Evolutionary conservation across 2,888 invertebrate species (phyloP).

Genomic region (Listrodromus nycthemerus): DNA sequence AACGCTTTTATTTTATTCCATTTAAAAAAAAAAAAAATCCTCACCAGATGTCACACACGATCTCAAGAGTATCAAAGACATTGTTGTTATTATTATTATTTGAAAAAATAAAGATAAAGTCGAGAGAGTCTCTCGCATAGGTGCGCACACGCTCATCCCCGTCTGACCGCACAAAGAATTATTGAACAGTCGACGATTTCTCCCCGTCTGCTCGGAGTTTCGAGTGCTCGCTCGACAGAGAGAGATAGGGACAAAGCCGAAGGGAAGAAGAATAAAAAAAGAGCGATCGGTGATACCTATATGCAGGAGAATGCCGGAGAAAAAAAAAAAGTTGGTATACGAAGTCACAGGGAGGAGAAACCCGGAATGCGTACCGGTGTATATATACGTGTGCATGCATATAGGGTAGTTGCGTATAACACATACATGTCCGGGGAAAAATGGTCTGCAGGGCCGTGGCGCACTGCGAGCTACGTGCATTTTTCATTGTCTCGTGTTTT

Average conservation of each 20-base stretch:
- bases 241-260: constrained; percentile 34
- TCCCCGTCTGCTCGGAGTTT: constrained; percentile 14
- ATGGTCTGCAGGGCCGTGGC: constrained; percentile 60
- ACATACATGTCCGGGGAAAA: constrained; percentile 58
- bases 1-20: neutral
- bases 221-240: constrained; percentile 15
- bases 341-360: constrained; percentile 21
- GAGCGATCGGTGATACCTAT: constrained; percentile 40
- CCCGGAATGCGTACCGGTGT: neutral
- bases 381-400: neutral
- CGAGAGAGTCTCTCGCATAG: neutral
- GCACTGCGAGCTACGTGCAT: constrained; percentile 64
- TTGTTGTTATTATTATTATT: neutral
- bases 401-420: constrained; percentile 37
- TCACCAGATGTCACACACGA: neutral
- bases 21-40: neutral
- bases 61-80: neutral
- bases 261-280: constrained; percentile 48
- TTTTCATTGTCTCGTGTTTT: constrained; percentile 70
- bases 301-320: neutral
- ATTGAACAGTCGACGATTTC: constrained; percentile 65
- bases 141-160: constrained; percentile 20
- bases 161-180: constrained; percentile 70
- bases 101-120: neutral
- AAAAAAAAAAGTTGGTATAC: constrained; percentile 21